These are phyloP conservation scores for Pelobates fuscus DNA, from an alignment of 2,113 vertebrate genomes.

Conservation along the genomic window DNA sequence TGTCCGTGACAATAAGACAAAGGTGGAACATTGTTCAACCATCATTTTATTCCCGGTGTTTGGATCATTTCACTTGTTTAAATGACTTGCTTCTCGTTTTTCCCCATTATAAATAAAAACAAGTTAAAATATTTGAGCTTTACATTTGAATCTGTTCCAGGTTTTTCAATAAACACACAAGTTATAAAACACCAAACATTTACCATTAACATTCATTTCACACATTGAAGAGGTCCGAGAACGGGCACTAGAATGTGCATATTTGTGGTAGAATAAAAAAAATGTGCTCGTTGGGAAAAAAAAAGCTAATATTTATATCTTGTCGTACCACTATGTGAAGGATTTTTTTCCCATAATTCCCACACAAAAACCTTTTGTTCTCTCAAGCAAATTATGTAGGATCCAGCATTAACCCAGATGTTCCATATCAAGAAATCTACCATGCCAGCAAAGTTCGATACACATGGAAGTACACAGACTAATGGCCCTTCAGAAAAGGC, in stretches of 20 bases:
- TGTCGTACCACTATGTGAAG: slow-evolving; percentile 48
- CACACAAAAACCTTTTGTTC: slow-evolving; percentile 75
- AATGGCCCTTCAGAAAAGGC: slow-evolving; percentile 75
- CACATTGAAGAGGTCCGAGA: no score
- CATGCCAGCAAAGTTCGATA: slow-evolving; percentile 75
- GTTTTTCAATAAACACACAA: no score
- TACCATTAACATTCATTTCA: no score
- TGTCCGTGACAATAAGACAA: no score
- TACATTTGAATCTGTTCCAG: no score
- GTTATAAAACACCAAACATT: no score
- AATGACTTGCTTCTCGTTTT: no score
- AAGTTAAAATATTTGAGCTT: no score
- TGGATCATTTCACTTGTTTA: no score
- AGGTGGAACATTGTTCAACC: no score
- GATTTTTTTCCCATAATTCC: slow-evolving; percentile 52
- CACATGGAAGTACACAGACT: slow-evolving; percentile 69
- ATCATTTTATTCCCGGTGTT: no score
- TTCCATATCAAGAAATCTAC: slow-evolving; percentile 76
- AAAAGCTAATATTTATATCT: neutral
- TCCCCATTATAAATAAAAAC: no score
- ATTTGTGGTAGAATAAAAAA: slow-evolving; percentile 13
- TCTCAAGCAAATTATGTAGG: slow-evolving; percentile 60
- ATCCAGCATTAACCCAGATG: slow-evolving; percentile 74
- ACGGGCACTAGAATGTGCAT: slow-evolving; percentile 2
- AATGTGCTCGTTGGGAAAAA: neutral